Evolutionary conservation across 1,140 invertebrate species (phyloP), one percentile per base, ranked within the genome.

Genomic region (Sinella curviseta): DNA sequence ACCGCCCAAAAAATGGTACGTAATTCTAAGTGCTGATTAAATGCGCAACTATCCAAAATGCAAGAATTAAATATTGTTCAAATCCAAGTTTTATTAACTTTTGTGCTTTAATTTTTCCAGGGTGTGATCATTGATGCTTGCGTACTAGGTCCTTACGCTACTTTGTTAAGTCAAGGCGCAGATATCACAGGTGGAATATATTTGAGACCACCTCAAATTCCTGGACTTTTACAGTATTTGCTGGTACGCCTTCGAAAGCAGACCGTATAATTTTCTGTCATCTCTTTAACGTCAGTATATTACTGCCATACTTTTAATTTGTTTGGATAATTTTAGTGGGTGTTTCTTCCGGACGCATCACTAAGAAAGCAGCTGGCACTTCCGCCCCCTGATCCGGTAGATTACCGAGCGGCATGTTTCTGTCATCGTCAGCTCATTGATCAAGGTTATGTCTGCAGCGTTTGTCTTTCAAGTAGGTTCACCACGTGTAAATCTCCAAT

Each of bases 341-440:
- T 98, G 16, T 99, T 98, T 86, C 88, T 98, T 31, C 95, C 97
- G 0, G 94, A 96, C 84, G 92, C 92, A 1, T 88, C 89, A 55
- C 90, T 94, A 67, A 89, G 97, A 36, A 91, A 91, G 77, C 93
- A 95, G 86, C 86, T 99, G 81, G 94, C 96, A 0, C 85, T 98
- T 60, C 97, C 97, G 0, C 94, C 95, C 0, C 91, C 94, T 8
- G 93, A 93, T 0, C 94, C 96, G 83, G 95, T 99, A 16, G 97
- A 98, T 87, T 98, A 98, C 86, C 89, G 97, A 83, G 96, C 97
- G 28, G 96, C 97, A 0, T 99, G 97, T 87, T 99, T 99, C 89
- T 99, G 97, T 86, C 97, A 99, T 88, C 89, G 96, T n/a, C 95
- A 96, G 84, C 90, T 99, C 35, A 93, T 99, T 70, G 96, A 98